Evolutionary conservation across 2,113 vertebrate species (phyloP), one percentile per base, ranked within the genome.

Genomic region (Tyto alba): DNA sequence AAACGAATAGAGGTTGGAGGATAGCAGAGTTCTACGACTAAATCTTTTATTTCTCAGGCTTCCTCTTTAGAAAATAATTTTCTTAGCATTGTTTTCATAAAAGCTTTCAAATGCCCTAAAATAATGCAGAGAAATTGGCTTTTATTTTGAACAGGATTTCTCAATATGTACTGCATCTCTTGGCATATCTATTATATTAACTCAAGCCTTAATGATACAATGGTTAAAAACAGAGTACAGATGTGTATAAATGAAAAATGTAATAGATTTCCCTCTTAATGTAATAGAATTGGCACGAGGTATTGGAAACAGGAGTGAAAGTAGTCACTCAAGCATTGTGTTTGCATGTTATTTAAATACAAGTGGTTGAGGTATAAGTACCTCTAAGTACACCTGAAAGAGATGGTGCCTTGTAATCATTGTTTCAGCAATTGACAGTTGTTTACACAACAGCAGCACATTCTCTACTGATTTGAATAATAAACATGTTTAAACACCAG

Each of bases 401-500:
- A 97, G 96, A 98, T 96, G 97, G 97, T 98, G 98, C 97, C 98
- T 98, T 97, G 98, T 98, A 98, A 98, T 98, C 98, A 98, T 98
- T 98, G 98, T 98, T 98, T 98, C 98, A 97, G 97, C 98, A 98
- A 98, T 98, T 98, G 98, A 98, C 98, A 98, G 98, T 98, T 98
- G 98, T 98, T 98, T 98, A 98, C 98, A 98, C 98, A 98, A 98
- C 98, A 98, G 98, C 97, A 98, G 97, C 97, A 98, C 98, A 98
- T 98, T 98, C 97, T 96, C 97, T 94, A 97, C 98, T 98, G 98
- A 98, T 98, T 98, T 98, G 98, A 98, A 98, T 98, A 98, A 98
- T 98, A 98, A 98, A 98, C 98, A 98, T 94, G 97, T 97, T 98
- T 98, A 98, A 98, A 98, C 98, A 98, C 98, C 98, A 98, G 98